A percentile compares a stretch with the other conserved stretches of the same genome.
Conservation (phyloP, 23 tunicate genomes). For the Trididemnum nubilum region DNA sequence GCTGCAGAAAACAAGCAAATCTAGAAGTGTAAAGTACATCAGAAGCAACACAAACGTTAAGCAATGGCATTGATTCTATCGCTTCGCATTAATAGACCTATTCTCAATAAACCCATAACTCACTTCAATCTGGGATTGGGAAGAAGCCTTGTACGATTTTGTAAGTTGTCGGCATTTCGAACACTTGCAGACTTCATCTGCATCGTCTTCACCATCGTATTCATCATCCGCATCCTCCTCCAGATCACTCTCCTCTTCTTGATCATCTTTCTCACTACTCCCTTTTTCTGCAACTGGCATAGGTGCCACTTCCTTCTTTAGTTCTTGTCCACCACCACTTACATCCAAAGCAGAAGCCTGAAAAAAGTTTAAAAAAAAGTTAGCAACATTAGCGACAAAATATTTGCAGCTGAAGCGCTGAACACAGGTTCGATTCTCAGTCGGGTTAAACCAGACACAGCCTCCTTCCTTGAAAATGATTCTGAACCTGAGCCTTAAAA, state of each 20-base stretch:
- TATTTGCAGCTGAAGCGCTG: not conserved
- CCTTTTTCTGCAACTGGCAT: not conserved
- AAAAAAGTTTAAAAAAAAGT: not conserved
- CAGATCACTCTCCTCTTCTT: constrained; percentile 28
- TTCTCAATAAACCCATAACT: too few relatives aligned
- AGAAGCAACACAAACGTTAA: too few relatives aligned
- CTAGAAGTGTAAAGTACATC: too few relatives aligned
- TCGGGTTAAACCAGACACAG: too few relatives aligned
- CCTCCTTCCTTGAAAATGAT: too few relatives aligned
- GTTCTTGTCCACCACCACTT: not conserved
- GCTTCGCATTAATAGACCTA: too few relatives aligned
- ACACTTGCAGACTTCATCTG: constrained; percentile 46
- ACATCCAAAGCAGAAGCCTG: not conserved
- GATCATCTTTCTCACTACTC: not conserved
- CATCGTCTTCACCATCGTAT: constrained; percentile 62
- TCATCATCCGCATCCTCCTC: constrained; percentile 71
- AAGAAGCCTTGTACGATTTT: not conserved
- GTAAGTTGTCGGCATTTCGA: constrained; percentile 18
- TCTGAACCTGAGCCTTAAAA: too few relatives aligned
- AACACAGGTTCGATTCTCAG: too few relatives aligned
- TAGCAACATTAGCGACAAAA: not conserved
- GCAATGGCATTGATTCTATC: too few relatives aligned
- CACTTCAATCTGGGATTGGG: not conserved
- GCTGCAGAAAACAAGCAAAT: too few relatives aligned
- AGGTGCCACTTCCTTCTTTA: not conserved